These are phyloP conservation scores for Galleria mellonella DNA, from an alignment of 1,140 invertebrate species.

Conservation along the genomic window DNA sequence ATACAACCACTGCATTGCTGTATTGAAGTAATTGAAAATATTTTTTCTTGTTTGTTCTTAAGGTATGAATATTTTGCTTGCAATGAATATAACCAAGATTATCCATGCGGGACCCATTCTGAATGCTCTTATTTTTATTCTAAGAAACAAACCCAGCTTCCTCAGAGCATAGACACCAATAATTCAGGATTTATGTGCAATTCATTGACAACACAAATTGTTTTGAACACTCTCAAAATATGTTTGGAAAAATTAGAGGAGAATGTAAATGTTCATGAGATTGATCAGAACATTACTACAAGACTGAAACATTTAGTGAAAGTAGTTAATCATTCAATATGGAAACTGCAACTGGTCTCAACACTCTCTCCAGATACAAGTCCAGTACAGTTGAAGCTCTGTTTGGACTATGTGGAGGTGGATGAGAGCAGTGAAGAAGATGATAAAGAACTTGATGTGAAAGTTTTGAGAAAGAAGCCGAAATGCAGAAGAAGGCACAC, in stretches of 20 bases:
- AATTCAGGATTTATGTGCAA: slow-evolving; percentile 65
- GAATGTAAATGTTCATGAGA: slow-evolving; percentile 20
- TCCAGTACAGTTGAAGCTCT: slow-evolving; percentile 50
- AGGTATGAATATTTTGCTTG: slow-evolving; percentile 69
- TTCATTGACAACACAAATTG: slow-evolving; percentile 53
- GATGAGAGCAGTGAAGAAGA: slow-evolving; percentile 66
- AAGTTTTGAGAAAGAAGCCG: slow-evolving; percentile 47
- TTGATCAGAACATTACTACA: slow-evolving; percentile 22
- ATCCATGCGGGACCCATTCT: slow-evolving; percentile 59
- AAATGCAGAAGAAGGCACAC: slow-evolving; percentile 47
- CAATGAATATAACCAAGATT: slow-evolving; percentile 50
- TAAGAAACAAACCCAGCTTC: slow-evolving; percentile 50
- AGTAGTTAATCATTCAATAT: slow-evolving; percentile 64
- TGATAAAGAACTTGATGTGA: slow-evolving; percentile 38
- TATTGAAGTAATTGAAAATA: slow-evolving; percentile 67
- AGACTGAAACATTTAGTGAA: slow-evolving; percentile 48
- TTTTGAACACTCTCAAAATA: slow-evolving; percentile 62
- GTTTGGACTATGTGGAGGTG: slow-evolving; percentile 63
- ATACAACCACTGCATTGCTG: slow-evolving; percentile 57
- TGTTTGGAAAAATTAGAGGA: slow-evolving; percentile 55
- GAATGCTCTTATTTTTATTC: slow-evolving; percentile 71
- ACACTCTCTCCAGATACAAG: slow-evolving; percentile 57
- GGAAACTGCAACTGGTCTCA: slow-evolving; percentile 66
- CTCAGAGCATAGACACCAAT: slow-evolving; percentile 29
- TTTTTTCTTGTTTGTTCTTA: slow-evolving; percentile 67